Percentiles rank a stretch among this genome's conserved stretches.
Conservation (phyloP, 92 coral and sea anemone species). For the Palythoa grandiflora region DNA sequence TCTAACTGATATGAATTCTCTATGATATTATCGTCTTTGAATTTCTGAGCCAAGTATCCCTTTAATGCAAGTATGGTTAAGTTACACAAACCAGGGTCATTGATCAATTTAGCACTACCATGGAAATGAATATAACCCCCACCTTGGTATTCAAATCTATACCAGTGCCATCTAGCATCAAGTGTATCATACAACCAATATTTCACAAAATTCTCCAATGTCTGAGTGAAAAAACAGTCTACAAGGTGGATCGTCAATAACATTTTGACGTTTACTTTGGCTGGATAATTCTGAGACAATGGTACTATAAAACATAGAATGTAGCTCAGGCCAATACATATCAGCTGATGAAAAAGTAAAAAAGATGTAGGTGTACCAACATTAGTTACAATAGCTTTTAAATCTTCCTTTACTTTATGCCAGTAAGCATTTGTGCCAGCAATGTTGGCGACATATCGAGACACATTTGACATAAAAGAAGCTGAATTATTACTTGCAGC, state of each 20-base stretch:
- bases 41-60: slow-evolving; percentile 60
- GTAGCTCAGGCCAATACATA: slow-evolving; percentile 53
- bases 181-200: no score
- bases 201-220: no score
- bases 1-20: slow-evolving; percentile 54
- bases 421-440: slow-evolving; percentile 66
- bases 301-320: not conserved
- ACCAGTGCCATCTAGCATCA: not conserved
- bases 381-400: slow-evolving; percentile 43
- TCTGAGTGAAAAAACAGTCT: no score
- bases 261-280: no score
- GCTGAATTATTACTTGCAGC: slow-evolving; percentile 53
- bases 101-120: slow-evolving; percentile 47
- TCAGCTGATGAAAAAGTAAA: slow-evolving; percentile 61
- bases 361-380: slow-evolving; percentile 65
- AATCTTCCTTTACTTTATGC: slow-evolving; percentile 61
- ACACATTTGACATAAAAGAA: slow-evolving; percentile 49
- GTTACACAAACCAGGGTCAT: slow-evolving; percentile 68
- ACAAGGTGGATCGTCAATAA: no score
- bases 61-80: slow-evolving; percentile 54
- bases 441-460: slow-evolving; percentile 66
- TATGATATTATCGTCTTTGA: slow-evolving; percentile 21
- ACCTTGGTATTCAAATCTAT: slow-evolving; percentile 43
- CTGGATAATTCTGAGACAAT: no score
- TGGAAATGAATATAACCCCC: slow-evolving; percentile 54